Base-by-base conservation (phyloP, 2,888 invertebrate genomes). In the Cataglyphis albicans region DNA sequence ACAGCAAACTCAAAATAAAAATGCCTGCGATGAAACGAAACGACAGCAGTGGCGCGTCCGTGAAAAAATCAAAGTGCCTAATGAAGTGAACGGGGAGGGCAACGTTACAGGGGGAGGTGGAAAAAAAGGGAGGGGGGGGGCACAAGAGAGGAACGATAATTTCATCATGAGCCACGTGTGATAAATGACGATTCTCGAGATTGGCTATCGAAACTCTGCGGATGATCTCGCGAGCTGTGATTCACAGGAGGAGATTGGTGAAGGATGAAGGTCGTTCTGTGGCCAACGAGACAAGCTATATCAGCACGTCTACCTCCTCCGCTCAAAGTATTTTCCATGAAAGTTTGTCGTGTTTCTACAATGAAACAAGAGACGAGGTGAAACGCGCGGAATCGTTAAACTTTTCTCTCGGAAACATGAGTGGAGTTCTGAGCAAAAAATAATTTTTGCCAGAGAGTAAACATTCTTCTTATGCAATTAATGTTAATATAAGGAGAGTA, bases 1-100 rank as follows among this genome's bases (percentile, higher is more conserved):
- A 90, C 86, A 92, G 93, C 93, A 94, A 52, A 94, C 92, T 91
- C 85, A 94, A 94, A 94, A 93, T 85, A 90, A 92, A 91, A 87
- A 83, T 70, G 70, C 57, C 85, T 82, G 81, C 73, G 70, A 88
- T 90, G 70, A 87, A 73, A 84, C 78, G 72, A 84, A 85, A 85
- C 85, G 80, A 64, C 67, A 59, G 63, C 32, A 32, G 21, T 72
- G 64, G 83, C 82, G 81, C 78, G 61, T 59, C 15, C 29, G 73
- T 81, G 85, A 84, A 67, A 52, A 83, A 81, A 87, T 82, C 44
- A 81, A 81, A 84, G n/a, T 80, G 44, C 18, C 68, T 32, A 76
- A 81, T 83, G 75, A 29, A 9, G 12, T 57, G 73, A 52, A 29
- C 18, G 15, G 9, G 38, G 41, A 25, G 57, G 25, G 63, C 25